phyloP scores from a whole-genome alignment of 2,888 invertebrate species.

The Drepana falcataria region DNA sequence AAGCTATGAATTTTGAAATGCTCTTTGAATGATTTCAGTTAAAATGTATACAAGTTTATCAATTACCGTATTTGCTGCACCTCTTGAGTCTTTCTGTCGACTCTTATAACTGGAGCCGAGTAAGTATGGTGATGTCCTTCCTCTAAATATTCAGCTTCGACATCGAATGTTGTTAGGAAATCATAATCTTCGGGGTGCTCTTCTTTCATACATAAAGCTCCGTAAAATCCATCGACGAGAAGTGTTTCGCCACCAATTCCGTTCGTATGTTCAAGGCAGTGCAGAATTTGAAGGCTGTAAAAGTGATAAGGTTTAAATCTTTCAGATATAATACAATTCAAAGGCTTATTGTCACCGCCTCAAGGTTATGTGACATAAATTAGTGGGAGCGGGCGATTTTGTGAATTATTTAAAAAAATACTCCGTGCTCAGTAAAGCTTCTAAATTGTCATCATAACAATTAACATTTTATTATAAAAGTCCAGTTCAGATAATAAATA shows the following conservation, averaged over 20 bases:
- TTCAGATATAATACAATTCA: no score
- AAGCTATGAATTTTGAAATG: no score
- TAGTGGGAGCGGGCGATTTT: no score
- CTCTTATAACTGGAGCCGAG: conserved; percentile 78
- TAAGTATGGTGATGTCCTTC: conserved; percentile 77
- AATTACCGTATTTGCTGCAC: conserved; percentile 80
- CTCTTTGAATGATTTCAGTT: no score
- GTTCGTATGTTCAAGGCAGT: conserved; percentile 63
- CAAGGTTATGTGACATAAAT: no score
- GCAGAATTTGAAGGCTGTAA: conserved; percentile 57
- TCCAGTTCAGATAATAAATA: no score
- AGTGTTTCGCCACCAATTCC: conserved; percentile 85
- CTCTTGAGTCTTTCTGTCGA: conserved; percentile 74
- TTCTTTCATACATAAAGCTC: conserved; percentile 76
- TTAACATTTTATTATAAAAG: no score
- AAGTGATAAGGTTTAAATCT: neutral
- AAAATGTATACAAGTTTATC: neutral
- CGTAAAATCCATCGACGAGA: conserved; percentile 86
- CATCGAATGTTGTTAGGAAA: conserved; percentile 72
- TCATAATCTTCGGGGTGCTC: conserved; percentile 78
- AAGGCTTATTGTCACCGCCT: no score
- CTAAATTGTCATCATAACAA: no score
- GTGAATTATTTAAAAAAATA: no score
- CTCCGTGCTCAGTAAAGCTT: no score
- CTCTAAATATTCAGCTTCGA: conserved; percentile 83